Evolutionary conservation across 2,888 invertebrate species (phyloP), one percentile per base, ranked within the genome.

Genomic region (Penaeus monodon): DNA sequence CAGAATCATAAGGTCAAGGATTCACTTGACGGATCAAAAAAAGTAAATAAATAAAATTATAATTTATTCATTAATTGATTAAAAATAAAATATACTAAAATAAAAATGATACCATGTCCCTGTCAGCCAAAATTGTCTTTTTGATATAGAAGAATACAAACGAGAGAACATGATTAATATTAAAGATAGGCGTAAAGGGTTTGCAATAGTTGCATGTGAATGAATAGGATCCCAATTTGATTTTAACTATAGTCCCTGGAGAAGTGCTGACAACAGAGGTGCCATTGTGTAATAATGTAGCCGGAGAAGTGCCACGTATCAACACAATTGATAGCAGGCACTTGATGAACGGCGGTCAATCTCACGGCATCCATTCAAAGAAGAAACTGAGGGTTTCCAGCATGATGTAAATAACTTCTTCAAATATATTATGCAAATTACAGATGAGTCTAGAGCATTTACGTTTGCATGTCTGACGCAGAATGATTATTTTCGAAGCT

Each of bases 281-380:
- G 10, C 57, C 12, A 17, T 63, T 63, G 4, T 64, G 63, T 10
- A 24, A 2, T 27, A 63, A 79, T 8, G 7, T 57, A 10, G 27
- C 64, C n/a, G 27, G 17, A 22, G 79, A 79, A 63, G 24, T 79
- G 57, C 79, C 64, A 63, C 63, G 63, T 20, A 38, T 77, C 33
- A 80, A 66, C n/a, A 81, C n/a, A 24, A 4, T 24, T 65, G 66
- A 81, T 66, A 66, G 66, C 81, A 81, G 33, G 29, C 33, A 38
- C 66, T 10, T 27, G 81, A 81, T 68, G 44, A 79, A 27, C 20
- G 79, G 79, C 29, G 79, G 64, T 22, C 17, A 63, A 27, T 81
- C 22, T 3, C 29, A n/a, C n/a, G 29, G 27, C 33, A 66, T 29
- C 14, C 22, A 24, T 57, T 66, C n/a, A 38, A 17, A 4, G 81